A percentile compares a stretch with the other conserved stretches of the same genome.
Conservation (phyloP, 2,113 vertebrate species). For the Ahaetulla prasina region DNA sequence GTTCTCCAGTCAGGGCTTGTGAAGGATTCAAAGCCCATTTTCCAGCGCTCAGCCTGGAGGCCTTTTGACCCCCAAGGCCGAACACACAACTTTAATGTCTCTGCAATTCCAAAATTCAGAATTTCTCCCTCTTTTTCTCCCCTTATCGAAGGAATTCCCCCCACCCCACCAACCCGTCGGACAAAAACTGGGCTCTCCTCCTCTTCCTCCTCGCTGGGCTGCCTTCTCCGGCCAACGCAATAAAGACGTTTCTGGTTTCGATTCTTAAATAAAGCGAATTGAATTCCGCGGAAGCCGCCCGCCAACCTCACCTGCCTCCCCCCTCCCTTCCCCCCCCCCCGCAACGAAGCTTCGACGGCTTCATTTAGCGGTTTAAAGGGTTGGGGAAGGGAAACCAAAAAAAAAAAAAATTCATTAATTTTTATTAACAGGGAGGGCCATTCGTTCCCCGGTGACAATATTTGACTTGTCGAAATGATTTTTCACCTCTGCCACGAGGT, state of each 20-base stretch:
- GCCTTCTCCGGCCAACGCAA: constrained; percentile 37
- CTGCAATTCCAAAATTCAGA: rapidly evolving
- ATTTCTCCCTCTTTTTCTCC: background rate
- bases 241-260: constrained; percentile 64
- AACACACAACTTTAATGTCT: background rate
- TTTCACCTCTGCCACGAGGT: constrained; percentile 95
- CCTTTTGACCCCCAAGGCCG: background rate
- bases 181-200: constrained; percentile 22
- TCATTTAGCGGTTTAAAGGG: constrained; percentile 71
- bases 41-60: background rate
- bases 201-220: constrained; percentile 1
- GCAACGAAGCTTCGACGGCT: constrained; percentile 53
- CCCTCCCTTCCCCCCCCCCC: background rate
- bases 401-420: constrained; percentile 87
- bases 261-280: constrained; percentile 64
- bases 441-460: constrained; percentile 87
- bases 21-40: too few relatives aligned
- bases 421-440: constrained; percentile 91
- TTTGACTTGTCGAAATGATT: constrained; percentile 97
- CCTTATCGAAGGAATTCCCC: constrained; percentile 1
- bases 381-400: constrained; percentile 11
- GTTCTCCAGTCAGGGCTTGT: background rate
- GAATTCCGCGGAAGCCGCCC: constrained; percentile 49
- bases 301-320: background rate
- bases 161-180: rapidly evolving